A percentile compares a stretch with the other conserved stretches of the same genome.
phyloP scores from a whole-genome alignment of 2,888 invertebrate species.

The Anagyrus pseudococci region DNA sequence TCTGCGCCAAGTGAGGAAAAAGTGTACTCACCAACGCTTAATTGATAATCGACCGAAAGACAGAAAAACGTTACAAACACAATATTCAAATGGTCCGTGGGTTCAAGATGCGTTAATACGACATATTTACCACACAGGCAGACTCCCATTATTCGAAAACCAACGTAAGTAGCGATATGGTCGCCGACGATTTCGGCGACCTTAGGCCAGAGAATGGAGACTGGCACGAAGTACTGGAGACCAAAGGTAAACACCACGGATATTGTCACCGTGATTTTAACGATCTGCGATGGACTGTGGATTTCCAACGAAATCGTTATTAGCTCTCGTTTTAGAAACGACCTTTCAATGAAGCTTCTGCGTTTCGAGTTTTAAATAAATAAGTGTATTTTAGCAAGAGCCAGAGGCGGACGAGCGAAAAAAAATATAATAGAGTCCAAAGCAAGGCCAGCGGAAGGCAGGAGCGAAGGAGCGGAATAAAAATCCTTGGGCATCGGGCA shows the following conservation, averaged over 20 bases:
- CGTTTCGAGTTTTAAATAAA: no score
- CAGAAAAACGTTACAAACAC: no score
- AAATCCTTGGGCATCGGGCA: constrained; percentile 2
- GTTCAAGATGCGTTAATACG: background rate
- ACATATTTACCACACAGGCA: constrained; percentile 6
- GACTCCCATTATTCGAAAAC: constrained; percentile 51
- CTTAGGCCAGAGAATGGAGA: constrained; percentile 68
- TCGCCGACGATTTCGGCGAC: constrained; percentile 57
- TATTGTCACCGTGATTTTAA: constrained; percentile 66
- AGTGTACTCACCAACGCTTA: background rate
- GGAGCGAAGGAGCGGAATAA: background rate
- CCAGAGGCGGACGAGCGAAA: no score
- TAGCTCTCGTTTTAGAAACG: background rate
- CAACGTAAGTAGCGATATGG: constrained; percentile 43
- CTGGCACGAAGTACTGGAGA: constrained; percentile 71
- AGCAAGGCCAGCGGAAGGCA: background rate
- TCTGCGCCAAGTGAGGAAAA: constrained; percentile 65
- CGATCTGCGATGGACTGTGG: constrained; percentile 60
- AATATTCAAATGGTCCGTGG: no score
- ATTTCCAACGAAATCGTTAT: background rate
- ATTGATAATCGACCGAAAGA: no score
- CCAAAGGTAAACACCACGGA: constrained; percentile 71
- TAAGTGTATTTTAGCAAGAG: no score
- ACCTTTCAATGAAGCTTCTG: no score
- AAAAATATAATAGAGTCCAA: background rate